Percentiles rank a stretch among this genome's conserved stretches.
Conservation (phyloP, 2,113 vertebrate genomes). For the Stercorarius parasiticus region DNA sequence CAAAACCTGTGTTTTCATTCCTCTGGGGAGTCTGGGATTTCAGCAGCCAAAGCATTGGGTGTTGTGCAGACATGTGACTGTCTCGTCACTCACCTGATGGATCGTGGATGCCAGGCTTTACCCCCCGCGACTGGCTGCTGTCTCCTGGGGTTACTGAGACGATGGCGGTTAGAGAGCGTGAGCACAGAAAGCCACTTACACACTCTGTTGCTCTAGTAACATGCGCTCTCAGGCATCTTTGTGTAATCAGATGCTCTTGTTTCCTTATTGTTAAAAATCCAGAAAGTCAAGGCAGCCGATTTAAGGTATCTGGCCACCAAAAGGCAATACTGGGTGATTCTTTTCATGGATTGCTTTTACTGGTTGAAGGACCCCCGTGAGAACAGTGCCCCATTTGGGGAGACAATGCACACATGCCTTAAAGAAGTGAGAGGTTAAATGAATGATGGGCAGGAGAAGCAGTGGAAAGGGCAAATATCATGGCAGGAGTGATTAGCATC, state of each 20-base stretch:
- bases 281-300: background rate
- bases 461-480: background rate
- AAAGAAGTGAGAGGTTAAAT: background rate
- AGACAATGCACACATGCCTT: accelerated
- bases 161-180: accelerated
- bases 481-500: background rate
- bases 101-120: background rate
- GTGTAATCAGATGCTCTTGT: background rate
- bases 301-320: background rate
- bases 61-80: background rate
- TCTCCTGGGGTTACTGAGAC: background rate
- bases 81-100: background rate
- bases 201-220: background rate
- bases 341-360: background rate
- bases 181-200: background rate
- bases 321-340: background rate
- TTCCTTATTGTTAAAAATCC: background rate
- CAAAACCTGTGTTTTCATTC: background rate
- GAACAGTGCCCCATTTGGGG: background rate
- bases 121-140: background rate
- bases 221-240: background rate
- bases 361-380: background rate
- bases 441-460: background rate
- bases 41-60: background rate
- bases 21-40: background rate